Conservation (phyloP, 2,113 vertebrate genomes). For the Sterrhoptilus dennistouni region DNA sequence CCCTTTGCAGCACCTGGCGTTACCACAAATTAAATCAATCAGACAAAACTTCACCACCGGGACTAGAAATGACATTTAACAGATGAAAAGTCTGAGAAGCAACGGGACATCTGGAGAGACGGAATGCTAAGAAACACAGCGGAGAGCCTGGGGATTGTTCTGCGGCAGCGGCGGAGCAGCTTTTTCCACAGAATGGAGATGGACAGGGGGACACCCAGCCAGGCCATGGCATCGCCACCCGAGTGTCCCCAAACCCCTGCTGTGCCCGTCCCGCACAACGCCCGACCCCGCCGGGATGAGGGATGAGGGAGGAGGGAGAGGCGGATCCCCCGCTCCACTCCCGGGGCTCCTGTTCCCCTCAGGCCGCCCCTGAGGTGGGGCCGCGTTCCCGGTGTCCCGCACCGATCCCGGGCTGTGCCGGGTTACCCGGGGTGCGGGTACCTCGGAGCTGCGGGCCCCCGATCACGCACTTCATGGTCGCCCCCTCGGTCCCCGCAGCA, state of each 20-base stretch:
- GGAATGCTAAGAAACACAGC: too few relatives aligned
- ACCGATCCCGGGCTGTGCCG: accelerated
- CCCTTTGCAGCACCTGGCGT: background rate
- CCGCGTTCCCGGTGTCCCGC: background rate
- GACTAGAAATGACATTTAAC: background rate
- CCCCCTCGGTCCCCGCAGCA: too few relatives aligned
- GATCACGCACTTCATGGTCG: slow-evolving; percentile 37
- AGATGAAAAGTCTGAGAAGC: too few relatives aligned
- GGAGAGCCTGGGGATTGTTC: too few relatives aligned
- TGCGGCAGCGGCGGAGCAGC: background rate
- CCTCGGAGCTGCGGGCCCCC: slow-evolving; percentile 26
- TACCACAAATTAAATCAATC: background rate
- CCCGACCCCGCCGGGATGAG: accelerated
- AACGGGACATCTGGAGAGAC: accelerated
- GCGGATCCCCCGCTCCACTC: background rate
- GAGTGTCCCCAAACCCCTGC: background rate
- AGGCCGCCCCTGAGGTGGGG: background rate
- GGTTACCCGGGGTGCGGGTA: background rate
- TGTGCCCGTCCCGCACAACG: accelerated
- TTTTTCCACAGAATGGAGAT: accelerated
- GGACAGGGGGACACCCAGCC: accelerated
- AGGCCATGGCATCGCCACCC: accelerated
- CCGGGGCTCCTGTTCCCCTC: background rate
- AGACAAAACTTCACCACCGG: background rate
- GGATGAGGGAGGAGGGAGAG: background rate